These are phyloP conservation scores for Polia nebulosa DNA, from an alignment of 2,888 invertebrate species.

Conservation along the genomic window DNA sequence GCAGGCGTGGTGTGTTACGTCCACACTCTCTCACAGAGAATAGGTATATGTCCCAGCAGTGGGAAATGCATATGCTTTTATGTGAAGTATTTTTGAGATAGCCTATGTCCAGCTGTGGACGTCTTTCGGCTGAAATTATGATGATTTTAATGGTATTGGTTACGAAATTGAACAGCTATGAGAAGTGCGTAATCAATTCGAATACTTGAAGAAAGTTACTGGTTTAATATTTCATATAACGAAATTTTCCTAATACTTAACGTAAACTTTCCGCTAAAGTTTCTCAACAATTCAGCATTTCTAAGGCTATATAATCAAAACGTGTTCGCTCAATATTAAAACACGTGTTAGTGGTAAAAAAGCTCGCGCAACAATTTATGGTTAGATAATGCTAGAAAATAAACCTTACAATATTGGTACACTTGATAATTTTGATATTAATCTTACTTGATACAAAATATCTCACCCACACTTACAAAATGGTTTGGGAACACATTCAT, in stretches of 20 bases:
- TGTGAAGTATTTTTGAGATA: neutral
- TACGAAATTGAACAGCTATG: neutral
- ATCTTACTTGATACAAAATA: too few relatives aligned
- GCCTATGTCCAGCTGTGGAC: neutral
- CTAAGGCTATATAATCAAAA: neutral
- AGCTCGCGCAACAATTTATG: neutral
- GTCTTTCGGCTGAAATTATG: neutral
- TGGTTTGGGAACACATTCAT: too few relatives aligned
- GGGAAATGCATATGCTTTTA: too few relatives aligned
- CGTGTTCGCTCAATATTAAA: neutral
- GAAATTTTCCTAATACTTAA: slow-evolving; percentile 4
- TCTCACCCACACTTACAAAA: too few relatives aligned
- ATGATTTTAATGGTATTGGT: too few relatives aligned
- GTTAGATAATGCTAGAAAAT: neutral
- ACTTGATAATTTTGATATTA: neutral
- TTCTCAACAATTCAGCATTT: slow-evolving; percentile 6
- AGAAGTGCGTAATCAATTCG: neutral
- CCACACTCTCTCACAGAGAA: too few relatives aligned
- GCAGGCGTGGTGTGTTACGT: too few relatives aligned
- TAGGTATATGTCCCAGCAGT: too few relatives aligned
- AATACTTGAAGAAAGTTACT: neutral
- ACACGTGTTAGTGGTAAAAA: neutral
- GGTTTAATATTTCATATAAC: slow-evolving; percentile 2
- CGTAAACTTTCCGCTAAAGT: neutral
- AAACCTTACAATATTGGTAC: neutral